Evolutionary conservation across 2,113 vertebrate genomes (phyloP), one percentile per base, ranked within the genome.

Genomic region (Callaeas wilsoni): DNA sequence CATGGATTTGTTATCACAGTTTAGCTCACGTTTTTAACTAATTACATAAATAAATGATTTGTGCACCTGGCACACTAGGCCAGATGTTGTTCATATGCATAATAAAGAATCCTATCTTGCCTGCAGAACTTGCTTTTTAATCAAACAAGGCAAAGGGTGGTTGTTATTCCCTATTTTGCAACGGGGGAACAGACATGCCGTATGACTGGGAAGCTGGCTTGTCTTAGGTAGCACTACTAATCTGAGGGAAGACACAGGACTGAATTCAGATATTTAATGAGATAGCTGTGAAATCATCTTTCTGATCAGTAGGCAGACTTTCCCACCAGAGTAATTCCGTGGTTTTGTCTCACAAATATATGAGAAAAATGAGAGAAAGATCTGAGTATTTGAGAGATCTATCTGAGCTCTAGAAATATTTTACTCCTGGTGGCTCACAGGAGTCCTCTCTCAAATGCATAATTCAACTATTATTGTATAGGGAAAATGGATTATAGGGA

Each of bases 41-140:
- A 95, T 92, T 95, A 70, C 95, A 96, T 93, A 93, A 95, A 96
- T 93, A 96, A 95, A 94, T 93, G 23, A 95, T 92, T 94, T 92
- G 92, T 84, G 88, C 88, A 96, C 75, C 95, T 95, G 95, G 88
- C 47, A 93, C 75, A 56, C 50, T 44, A 83, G 79, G 83, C 82
- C 90, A 96, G 91, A 93, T 96, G 93, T 85, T 95, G 87, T 93
- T 93, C 94, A 90, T 90, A 94, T 50, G 42, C 89, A 96, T 96
- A 88, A 91, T 85, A 94, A 96, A 94, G 71, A 86, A 87, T 47
- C 64, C 33, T 88, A 75, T 95, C 92, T 86, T 76, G 74, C 71
- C 90, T 88, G 47, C 52, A 93, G 82, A 96, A 69, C 44, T 88
- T 84, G 60, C 81, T 63, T 56, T 74, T 90, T 93, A 90, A 92